Evolutionary conservation across 1,140 invertebrate species (phyloP).

Genomic region (Drosophila grimshawi): DNA sequence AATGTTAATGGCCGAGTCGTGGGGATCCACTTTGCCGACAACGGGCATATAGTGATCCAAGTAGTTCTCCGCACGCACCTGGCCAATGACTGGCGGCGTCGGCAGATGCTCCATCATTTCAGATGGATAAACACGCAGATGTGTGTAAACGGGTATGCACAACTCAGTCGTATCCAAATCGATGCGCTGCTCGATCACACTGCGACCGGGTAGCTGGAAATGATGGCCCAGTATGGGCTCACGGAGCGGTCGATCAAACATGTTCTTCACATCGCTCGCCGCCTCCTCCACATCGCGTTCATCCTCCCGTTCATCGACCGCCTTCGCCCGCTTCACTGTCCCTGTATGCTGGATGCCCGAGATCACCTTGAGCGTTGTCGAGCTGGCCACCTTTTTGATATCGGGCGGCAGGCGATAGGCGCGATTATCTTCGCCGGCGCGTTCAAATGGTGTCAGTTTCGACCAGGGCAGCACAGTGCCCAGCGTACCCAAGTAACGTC

Average conservation of each 20-base stretch:
- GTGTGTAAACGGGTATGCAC: conserved; percentile 87
- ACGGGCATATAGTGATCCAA: conserved; percentile 56
- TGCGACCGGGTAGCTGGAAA: conserved; percentile 82
- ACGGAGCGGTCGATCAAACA: conserved; percentile 84
- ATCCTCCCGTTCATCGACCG: conserved; percentile 53
- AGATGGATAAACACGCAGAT: conserved; percentile 85
- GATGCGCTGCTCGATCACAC: conserved; percentile 78
- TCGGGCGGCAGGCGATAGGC: conserved; percentile 87
- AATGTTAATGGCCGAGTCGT: conserved; percentile 47
- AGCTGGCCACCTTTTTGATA: conserved; percentile 88
- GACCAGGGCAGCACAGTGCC: conserved; percentile 88
- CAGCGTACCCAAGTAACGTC: conserved; percentile 89
- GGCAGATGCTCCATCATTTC: conserved; percentile 84
- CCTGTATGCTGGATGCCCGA: conserved; percentile 61
- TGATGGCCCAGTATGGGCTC: conserved; percentile 85
- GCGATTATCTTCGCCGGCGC: conserved; percentile 74
- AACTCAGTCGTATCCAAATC: conserved; percentile 85
- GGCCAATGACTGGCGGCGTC: conserved; percentile 85
- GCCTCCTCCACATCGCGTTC: conserved; percentile 15
- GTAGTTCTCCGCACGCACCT: conserved; percentile 65
- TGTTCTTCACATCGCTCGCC: conserved; percentile 70
- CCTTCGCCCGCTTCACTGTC: conserved; percentile 18
- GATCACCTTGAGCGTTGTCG: conserved; percentile 87
- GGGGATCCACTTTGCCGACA: conserved; percentile 41
- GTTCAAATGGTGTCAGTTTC: conserved; percentile 85